Conservation (phyloP, 2,888 invertebrate species). For the Pomacea canaliculata region DNA sequence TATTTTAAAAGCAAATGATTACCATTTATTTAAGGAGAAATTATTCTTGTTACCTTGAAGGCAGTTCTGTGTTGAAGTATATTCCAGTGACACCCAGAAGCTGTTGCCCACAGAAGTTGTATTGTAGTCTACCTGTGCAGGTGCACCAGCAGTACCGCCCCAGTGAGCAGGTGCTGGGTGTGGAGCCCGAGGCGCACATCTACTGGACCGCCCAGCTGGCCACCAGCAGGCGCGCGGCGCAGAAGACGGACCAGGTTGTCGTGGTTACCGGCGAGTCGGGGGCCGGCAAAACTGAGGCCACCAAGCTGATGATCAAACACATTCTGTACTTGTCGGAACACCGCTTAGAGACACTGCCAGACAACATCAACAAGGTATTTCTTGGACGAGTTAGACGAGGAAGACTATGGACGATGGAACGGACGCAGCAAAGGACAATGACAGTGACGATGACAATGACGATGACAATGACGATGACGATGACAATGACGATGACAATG, state of each 20-base stretch:
- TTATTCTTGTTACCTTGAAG: too few relatives aligned
- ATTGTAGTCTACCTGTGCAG: background rate
- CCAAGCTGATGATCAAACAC: slow-evolving; percentile 52
- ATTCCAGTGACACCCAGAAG: too few relatives aligned
- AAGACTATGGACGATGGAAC: background rate
- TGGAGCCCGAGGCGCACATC: slow-evolving; percentile 11
- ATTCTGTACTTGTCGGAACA: slow-evolving; percentile 40
- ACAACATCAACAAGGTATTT: slow-evolving; percentile 31
- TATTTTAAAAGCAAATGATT: too few relatives aligned
- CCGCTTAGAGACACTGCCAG: slow-evolving; percentile 10
- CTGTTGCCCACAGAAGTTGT: too few relatives aligned
- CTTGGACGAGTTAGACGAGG: background rate
- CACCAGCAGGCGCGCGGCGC: background rate
- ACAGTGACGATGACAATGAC: background rate
- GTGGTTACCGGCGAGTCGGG: slow-evolving; percentile 60
- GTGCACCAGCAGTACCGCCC: slow-evolving; percentile 18
- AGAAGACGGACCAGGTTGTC: slow-evolving; percentile 33
- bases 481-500: too few relatives aligned
- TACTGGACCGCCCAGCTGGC: slow-evolving; percentile 2
- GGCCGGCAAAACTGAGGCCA: slow-evolving; percentile 65
- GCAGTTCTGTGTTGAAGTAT: too few relatives aligned
- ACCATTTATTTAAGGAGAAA: too few relatives aligned
- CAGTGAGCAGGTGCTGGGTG: background rate
- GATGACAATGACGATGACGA: too few relatives aligned
- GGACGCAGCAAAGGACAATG: background rate